Percentiles rank a stretch among this genome's conserved stretches.
Conservation (phyloP, 2,888 invertebrate species). For the Pecten maximus region DNA sequence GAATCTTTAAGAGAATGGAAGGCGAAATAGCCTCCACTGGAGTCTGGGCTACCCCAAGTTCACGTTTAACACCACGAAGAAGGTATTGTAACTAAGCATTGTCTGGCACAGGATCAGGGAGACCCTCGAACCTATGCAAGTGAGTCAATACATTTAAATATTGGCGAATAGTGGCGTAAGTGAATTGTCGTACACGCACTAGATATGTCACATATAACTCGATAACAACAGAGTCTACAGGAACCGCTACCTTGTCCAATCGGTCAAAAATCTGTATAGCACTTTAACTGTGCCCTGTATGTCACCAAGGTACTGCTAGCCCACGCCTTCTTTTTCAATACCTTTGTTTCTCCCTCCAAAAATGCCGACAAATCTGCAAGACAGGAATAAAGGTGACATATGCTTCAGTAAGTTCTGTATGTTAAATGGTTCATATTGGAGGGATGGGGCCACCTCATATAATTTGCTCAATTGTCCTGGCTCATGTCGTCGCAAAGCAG, state of each 20-base stretch:
- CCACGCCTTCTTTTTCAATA: constrained; percentile 41
- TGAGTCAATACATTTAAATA: constrained; percentile 27
- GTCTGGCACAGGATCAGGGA: neutral
- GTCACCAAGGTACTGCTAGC: constrained; percentile 36
- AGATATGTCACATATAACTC: constrained; percentile 38
- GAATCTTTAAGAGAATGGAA: constrained; percentile 37
- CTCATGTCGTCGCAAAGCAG: constrained; percentile 38
- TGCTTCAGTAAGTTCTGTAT: constrained; percentile 17
- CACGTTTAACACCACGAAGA: constrained; percentile 43
- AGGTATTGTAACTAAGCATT: constrained; percentile 2
- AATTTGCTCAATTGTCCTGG: constrained; percentile 22
- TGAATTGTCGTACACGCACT: neutral
- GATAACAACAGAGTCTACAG: constrained; percentile 1
- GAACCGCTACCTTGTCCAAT: neutral
- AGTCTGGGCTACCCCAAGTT: constrained; percentile 39
- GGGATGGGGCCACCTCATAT: neutral
- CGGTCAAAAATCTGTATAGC: constrained; percentile 37
- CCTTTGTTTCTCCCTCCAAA: neutral
- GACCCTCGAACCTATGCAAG: neutral
- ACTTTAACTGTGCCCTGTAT: constrained; percentile 17
- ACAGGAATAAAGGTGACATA: constrained; percentile 42
- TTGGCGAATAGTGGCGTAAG: neutral
- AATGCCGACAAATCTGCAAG: neutral
- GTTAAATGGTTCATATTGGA: neutral
- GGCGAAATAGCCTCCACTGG: constrained; percentile 38